Evolutionary conservation across 2,797 vertebrate genomes (phyloP).

Genomic region (Enteromius anoplus): DNA sequence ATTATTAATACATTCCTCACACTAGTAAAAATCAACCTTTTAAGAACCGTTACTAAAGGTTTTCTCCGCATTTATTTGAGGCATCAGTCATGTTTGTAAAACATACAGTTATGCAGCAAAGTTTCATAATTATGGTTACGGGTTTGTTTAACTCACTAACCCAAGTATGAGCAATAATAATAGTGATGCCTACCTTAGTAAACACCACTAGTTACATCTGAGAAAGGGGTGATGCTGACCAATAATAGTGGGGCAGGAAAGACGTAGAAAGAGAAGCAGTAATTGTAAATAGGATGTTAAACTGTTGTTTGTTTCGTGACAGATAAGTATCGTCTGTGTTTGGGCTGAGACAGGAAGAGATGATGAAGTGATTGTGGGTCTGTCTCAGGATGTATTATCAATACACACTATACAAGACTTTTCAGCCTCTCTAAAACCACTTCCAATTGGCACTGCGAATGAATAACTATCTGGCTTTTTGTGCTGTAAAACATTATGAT

Average conservation of each 20-base stretch:
- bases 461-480: background rate
- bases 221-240: conserved; percentile 42
- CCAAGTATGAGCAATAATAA: background rate
- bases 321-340: conserved; percentile 72
- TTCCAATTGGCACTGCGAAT: background rate
- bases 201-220: conserved; percentile 1
- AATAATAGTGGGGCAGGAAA: conserved; percentile 34
- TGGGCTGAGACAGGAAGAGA: conserved; percentile 55
- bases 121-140: background rate
- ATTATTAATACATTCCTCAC: background rate
- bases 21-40: background rate
- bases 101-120: background rate
- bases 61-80: background rate
- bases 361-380: conserved; percentile 45
- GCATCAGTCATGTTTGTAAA: background rate
- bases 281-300: conserved; percentile 69
- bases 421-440: background rate
- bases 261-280: conserved; percentile 71
- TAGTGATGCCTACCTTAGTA: background rate
- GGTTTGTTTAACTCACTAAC: conserved; percentile 13
- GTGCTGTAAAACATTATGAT: background rate
- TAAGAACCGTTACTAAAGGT: background rate
- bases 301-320: conserved; percentile 54
- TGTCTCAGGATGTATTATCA: conserved; percentile 29
- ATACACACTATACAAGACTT: conserved; percentile 1